phyloP scores from a whole-genome alignment of 2,888 invertebrate genomes.

The Lucinisca nassula region DNA sequence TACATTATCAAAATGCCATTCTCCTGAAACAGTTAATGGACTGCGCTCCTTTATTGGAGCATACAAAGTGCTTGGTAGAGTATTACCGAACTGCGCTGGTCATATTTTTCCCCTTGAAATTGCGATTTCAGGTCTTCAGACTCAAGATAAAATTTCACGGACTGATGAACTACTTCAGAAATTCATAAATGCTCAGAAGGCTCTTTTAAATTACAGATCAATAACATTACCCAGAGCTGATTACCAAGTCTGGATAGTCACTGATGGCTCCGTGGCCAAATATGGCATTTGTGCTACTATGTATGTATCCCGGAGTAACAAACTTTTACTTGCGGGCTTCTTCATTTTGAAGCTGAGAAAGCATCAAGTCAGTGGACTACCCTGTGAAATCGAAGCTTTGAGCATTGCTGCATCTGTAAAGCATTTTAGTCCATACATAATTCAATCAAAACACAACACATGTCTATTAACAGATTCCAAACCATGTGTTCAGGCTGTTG shows the following conservation, averaged over 20 bases:
- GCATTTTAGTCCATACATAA: neutral
- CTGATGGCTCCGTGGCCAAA: neutral
- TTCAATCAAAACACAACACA: no score
- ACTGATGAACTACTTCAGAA: neutral
- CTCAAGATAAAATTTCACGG: neutral
- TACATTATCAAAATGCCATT: no score
- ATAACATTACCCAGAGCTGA: neutral
- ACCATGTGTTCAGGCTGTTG: neutral
- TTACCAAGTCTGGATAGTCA: neutral
- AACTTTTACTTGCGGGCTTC: no score
- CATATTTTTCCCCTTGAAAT: neutral
- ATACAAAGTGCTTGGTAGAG: conserved; percentile 42
- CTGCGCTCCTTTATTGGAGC: no score
- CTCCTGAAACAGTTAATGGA: no score
- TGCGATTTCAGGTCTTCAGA: no score
- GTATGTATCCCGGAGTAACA: neutral
- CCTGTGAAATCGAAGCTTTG: no score
- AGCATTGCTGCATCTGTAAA: no score
- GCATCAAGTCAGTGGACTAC: no score
- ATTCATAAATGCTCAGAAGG: neutral
- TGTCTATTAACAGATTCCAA: no score
- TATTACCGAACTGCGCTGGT: neutral
- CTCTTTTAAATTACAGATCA: neutral
- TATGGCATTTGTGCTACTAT: neutral
- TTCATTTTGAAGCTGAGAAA: no score